A percentile compares a stretch with the other conserved stretches of the same genome.
These are phyloP conservation scores for Hypselothyrea guttata DNA, from an alignment of 2,888 invertebrate genomes.

Conservation along the genomic window DNA sequence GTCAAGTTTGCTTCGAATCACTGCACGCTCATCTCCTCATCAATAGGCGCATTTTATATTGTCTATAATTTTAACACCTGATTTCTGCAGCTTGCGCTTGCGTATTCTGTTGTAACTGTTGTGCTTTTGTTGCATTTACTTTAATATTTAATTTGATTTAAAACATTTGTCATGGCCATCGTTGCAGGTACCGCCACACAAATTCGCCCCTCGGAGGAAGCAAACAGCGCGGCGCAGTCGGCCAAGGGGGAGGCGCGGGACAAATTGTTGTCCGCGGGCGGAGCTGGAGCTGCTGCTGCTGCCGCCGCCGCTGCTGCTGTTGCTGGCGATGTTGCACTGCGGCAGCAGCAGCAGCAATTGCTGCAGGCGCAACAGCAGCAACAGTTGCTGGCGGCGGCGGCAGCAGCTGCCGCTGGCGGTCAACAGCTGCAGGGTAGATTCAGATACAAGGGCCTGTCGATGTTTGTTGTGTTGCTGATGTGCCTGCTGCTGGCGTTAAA, in stretches of 20 bases:
- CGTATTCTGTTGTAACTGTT: conserved; percentile 50
- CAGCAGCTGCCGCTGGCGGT: conserved; percentile 16
- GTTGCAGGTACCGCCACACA: conserved; percentile 81
- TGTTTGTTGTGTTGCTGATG: conserved; percentile 84
- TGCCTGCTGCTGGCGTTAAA: conserved; percentile 87
- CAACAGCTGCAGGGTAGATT: conserved; percentile 38
- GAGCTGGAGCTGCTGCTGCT: conserved; percentile 42
- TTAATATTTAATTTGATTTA: conserved; percentile 18
- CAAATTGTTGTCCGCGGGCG: conserved; percentile 48
- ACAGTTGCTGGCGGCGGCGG: conserved; percentile 28
- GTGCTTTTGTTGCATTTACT: conserved; percentile 49
- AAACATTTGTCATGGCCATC: conserved; percentile 34
- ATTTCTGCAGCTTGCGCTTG: conserved; percentile 18
- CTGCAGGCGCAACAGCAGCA: conserved; percentile 56
- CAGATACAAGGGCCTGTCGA: conserved; percentile 80
- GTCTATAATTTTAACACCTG: not conserved
- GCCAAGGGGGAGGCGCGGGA: conserved; percentile 44
- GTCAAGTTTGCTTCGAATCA: no score
- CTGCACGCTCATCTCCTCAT: no score
- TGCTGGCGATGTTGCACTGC: conserved; percentile 6
- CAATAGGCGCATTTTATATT: no score
- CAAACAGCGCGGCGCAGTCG: conserved; percentile 45
- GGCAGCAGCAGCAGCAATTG: conserved; percentile 29
- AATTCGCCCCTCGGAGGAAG: conserved; percentile 79
- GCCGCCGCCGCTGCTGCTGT: conserved; percentile 23